Base-by-base conservation (phyloP, 2,113 vertebrate genomes). In the Oplegnathus fasciatus region DNA sequence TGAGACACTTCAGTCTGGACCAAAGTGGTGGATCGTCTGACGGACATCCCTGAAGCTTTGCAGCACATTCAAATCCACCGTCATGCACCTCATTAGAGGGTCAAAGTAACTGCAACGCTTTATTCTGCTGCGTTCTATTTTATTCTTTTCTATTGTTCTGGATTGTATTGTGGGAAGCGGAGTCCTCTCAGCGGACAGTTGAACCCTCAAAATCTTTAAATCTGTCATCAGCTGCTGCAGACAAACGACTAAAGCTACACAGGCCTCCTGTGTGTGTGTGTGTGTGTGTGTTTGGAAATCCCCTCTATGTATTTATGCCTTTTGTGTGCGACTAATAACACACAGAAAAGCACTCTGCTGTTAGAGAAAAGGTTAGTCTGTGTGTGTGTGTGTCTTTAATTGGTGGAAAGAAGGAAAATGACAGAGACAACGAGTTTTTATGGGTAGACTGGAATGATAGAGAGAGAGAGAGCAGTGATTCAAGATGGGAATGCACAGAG, bases 401-500 rank as follows among this genome's bases (percentile, higher is more conserved):
- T 55, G 30, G 28, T 79, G 75, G 80, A 70, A 73, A 77, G 66
- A 82, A 58, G 32, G 42, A 9, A 72, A 79, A 57, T 75, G 80
- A 85, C 61, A 87, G 70, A 65, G 26, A 44, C 30, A 14, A 10
- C 1, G 8, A 24, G 24, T 55, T 81, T 85, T 82, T 78, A 83
- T 85, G 79, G 70, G 58, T 11, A 4, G 26, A 20, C 28, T 78
- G 80, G 81, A 37, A 73, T 44, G 79, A 82, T 9, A 2, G 32
- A 44, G 48, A 68, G 24, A 22, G 4, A 18, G 50, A 46, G 40
- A 9, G 28, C 32, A 17, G 72, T 86, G 81, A 86, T 64, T 87
- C 80, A 83, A 80, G 72, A 48, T 58, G 73, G 82, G 73, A 84
- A 81, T 81, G 62, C 70, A 78, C 82, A 40, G 64, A 44, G 17